phyloP scores from a whole-genome alignment of 2,797 vertebrate genomes.

The Champsocephalus gunnari region DNA sequence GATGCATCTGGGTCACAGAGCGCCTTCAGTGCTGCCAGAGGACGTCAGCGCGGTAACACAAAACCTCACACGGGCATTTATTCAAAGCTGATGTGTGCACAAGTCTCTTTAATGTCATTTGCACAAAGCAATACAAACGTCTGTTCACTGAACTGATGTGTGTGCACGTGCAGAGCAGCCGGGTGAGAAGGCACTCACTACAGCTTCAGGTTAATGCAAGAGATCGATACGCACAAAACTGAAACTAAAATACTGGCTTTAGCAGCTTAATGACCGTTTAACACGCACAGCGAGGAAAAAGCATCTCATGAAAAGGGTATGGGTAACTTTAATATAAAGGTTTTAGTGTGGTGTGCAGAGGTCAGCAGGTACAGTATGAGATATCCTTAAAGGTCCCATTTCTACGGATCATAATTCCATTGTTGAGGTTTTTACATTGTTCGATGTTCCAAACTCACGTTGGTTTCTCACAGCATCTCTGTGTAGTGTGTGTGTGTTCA shows the following conservation, averaged over 20 bases:
- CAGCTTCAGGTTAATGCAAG: neutral
- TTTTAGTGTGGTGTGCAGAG: too few relatives aligned
- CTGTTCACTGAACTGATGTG: neutral
- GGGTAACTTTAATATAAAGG: too few relatives aligned
- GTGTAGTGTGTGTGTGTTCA: too few relatives aligned
- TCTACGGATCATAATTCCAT: too few relatives aligned
- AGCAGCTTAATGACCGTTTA: neutral
- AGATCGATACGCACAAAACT: neutral
- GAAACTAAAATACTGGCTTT: neutral
- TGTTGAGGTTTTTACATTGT: too few relatives aligned
- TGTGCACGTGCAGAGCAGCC: neutral
- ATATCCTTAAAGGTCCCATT: too few relatives aligned
- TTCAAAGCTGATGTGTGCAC: neutral
- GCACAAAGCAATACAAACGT: neutral
- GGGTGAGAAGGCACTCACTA: neutral
- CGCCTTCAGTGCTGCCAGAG: conserved; percentile 27
- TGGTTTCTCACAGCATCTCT: too few relatives aligned
- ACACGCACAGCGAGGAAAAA: too few relatives aligned
- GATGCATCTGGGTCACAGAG: conserved; percentile 71
- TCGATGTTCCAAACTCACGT: too few relatives aligned
- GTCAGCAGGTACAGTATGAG: too few relatives aligned
- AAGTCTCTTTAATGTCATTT: neutral
- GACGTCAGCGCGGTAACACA: conserved; percentile 31
- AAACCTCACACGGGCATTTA: neutral
- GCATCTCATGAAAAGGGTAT: too few relatives aligned